Percentiles rank a stretch among this genome's conserved stretches.
Evolutionary conservation across 2,888 invertebrate species (phyloP).

Genomic region (Ennomos quercinarius): DNA sequence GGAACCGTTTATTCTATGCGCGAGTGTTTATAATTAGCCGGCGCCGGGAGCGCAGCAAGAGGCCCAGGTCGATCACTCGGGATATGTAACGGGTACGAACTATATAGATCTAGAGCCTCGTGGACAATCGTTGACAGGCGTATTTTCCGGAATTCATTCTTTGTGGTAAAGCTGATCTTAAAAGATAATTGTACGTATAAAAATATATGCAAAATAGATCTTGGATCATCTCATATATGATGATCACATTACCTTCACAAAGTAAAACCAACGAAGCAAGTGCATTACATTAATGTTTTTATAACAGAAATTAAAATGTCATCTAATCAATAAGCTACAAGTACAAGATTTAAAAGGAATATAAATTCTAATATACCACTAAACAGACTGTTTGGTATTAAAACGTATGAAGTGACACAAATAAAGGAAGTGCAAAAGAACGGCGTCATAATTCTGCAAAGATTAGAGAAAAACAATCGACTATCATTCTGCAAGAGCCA

Average conservation of each 20-base stretch:
- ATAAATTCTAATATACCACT: conserved; percentile 17
- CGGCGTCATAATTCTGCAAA: conserved; percentile 41
- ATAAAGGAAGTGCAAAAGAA: conserved; percentile 55
- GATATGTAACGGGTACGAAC: conserved; percentile 73
- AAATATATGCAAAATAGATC: neutral
- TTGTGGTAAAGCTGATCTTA: neutral
- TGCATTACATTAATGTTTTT: too few species aligned
- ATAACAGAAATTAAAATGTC: too few species aligned
- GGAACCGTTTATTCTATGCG: conserved; percentile 64
- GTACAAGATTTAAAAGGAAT: conserved; percentile 13
- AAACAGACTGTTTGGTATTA: conserved; percentile 29
- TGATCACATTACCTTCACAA: conserved; percentile 9
- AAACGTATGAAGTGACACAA: conserved; percentile 29
- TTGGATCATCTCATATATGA: too few species aligned
- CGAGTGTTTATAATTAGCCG: conserved; percentile 73
- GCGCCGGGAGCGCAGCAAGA: conserved; percentile 76
- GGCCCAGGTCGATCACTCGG: conserved; percentile 83
- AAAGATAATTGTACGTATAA: neutral
- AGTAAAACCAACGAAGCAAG: neutral
- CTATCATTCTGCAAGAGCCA: too few species aligned
- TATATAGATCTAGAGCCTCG: conserved; percentile 76
- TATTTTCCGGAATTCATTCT: conserved; percentile 48
- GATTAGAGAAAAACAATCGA: too few species aligned
- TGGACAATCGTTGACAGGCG: conserved; percentile 78
- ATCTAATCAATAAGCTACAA: too few species aligned